Percentiles rank a stretch among this genome's conserved stretches.
phyloP scores from a whole-genome alignment of 2,113 vertebrate genomes.

The Tetraodon nigroviridis region DNA sequence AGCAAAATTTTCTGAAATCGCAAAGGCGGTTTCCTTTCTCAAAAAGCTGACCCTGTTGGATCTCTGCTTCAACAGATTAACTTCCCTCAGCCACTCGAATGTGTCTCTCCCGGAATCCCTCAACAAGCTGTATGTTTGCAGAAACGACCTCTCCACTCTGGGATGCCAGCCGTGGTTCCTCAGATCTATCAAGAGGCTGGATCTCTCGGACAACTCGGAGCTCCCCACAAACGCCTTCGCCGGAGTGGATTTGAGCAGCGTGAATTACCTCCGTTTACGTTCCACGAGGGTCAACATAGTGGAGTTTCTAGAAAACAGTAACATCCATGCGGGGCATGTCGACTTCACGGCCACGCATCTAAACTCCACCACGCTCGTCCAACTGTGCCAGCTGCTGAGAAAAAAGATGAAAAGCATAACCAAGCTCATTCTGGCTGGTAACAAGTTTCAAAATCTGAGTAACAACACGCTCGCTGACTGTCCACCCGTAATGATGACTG shows the following conservation, averaged over 20 bases:
- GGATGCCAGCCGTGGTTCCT: conserved; percentile 55
- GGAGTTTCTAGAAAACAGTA: conserved; percentile 60
- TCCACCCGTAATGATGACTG: conserved; percentile 30
- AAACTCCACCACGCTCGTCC: background rate
- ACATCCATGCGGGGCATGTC: conserved; percentile 51
- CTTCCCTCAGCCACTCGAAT: conserved; percentile 53
- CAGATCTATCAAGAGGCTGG: conserved; percentile 44
- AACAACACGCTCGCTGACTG: conserved; percentile 21
- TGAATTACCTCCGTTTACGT: conserved; percentile 55
- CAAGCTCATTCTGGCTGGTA: conserved; percentile 40
- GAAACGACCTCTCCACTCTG: conserved; percentile 66
- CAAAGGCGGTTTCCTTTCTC: conserved; percentile 57
- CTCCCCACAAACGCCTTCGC: conserved; percentile 46
- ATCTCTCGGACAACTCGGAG: conserved; percentile 72
- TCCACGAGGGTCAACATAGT: conserved; percentile 60
- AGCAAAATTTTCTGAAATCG: conserved; percentile 60
- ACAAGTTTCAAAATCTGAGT: conserved; percentile 23
- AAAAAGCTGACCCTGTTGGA: conserved; percentile 56
- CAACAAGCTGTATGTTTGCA: conserved; percentile 51
- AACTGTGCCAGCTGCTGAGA: conserved; percentile 58
- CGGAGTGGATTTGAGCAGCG: conserved; percentile 47
- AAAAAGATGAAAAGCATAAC: conserved; percentile 24
- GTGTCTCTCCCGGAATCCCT: conserved; percentile 57
- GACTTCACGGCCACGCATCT: conserved; percentile 72
- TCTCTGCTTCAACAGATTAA: conserved; percentile 71